Evolutionary conservation across 2,113 vertebrate genomes (phyloP).

Genomic region (Halichoerus grypus): DNA sequence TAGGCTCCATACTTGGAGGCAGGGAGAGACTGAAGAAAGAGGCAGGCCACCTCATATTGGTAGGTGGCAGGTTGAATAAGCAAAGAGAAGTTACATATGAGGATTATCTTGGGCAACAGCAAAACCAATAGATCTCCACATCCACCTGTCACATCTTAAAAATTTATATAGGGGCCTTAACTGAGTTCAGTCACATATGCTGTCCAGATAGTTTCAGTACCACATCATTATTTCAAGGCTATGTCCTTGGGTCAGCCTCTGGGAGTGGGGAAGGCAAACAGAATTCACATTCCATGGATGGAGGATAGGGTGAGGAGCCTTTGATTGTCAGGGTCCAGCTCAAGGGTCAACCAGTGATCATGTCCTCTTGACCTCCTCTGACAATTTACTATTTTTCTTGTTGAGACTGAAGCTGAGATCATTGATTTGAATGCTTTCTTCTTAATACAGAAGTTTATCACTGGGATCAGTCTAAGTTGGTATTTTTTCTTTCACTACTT

Average conservation of each 20-base stretch:
- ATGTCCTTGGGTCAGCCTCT: not conserved
- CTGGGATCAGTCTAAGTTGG: not conserved
- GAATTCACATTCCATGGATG: not conserved
- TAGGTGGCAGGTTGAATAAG: not conserved
- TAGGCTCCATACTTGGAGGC: too few relatives aligned
- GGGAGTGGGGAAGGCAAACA: not conserved
- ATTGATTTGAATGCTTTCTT: not conserved
- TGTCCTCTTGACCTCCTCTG: not conserved
- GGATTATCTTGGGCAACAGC: not conserved
- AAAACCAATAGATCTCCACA: not conserved
- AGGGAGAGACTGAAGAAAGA: too few relatives aligned
- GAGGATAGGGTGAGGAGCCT: not conserved
- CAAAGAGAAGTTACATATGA: not conserved
- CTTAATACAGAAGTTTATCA: not conserved
- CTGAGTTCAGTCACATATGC: not conserved
- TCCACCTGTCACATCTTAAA: not conserved
- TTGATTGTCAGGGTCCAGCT: not conserved
- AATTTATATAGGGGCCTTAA: not conserved
- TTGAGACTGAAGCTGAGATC: not conserved
- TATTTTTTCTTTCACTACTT: not conserved
- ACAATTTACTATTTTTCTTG: not conserved
- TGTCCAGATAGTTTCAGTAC: not conserved
- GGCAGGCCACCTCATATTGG: too few relatives aligned
- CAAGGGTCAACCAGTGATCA: not conserved
- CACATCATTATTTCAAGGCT: not conserved